Percentiles rank a stretch among this genome's conserved stretches.
Evolutionary conservation across 1,140 invertebrate genomes (phyloP).

Genomic region (Dendroctonus ponderosae): DNA sequence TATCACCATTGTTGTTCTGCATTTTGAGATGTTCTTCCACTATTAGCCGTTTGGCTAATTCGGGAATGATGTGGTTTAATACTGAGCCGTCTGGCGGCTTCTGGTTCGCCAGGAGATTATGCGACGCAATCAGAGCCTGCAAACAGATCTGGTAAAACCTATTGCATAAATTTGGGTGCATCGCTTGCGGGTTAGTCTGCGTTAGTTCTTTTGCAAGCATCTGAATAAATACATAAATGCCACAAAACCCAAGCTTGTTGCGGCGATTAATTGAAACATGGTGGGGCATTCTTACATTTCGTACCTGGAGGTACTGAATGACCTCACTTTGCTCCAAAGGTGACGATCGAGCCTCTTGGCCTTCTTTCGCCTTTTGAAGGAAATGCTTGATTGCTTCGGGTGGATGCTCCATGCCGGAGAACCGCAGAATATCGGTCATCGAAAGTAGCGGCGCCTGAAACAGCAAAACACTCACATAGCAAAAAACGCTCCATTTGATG

Average conservation of each 20-base stretch:
- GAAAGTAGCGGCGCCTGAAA: constrained; percentile 51
- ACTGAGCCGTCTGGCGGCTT: constrained; percentile 40
- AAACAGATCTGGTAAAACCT: constrained; percentile 50
- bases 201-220: not conserved
- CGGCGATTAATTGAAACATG: too few relatives aligned
- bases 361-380: constrained; percentile 54
- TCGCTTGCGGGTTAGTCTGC: too few relatives aligned
- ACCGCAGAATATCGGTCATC: constrained; percentile 61
- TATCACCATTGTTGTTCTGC: constrained; percentile 49
- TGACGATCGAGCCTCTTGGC: constrained; percentile 49
- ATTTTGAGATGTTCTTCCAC: constrained; percentile 56
- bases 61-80: constrained; percentile 53
- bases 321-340: constrained; percentile 57
- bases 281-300: constrained; percentile 22
- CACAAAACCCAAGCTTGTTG: too few relatives aligned
- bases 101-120: constrained; percentile 37
- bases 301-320: constrained; percentile 54
- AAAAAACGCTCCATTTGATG: not conserved
- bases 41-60: constrained; percentile 61
- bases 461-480: constrained; percentile 11
- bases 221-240: too few relatives aligned
- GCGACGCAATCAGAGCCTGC: constrained; percentile 47
- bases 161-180: not conserved
- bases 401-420: constrained; percentile 56
- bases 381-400: constrained; percentile 60